Conservation (phyloP, 2,113 vertebrate genomes). For the Progne subis region DNA sequence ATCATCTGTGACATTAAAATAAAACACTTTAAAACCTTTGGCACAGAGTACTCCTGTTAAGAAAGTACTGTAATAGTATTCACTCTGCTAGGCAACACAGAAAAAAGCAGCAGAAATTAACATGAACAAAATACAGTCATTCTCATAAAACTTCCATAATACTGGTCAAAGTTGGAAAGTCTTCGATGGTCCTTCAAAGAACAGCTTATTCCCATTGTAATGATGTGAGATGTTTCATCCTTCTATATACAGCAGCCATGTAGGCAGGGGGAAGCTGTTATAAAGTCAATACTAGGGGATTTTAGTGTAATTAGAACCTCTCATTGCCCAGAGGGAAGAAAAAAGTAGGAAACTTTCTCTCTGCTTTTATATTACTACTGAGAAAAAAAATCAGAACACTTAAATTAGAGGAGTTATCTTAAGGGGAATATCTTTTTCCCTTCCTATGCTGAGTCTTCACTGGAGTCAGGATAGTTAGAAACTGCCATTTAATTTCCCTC, state of each 20-base stretch:
- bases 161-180: neutral
- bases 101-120: slow-evolving; percentile 9
- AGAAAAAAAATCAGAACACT: neutral
- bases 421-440: neutral
- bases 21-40: slow-evolving; percentile 70
- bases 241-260: neutral
- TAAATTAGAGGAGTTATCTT: slow-evolving; percentile 22
- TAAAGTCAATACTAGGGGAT: neutral
- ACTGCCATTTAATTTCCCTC: neutral
- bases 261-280: neutral
- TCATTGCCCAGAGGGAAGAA: neutral
- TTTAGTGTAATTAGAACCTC: slow-evolving; percentile 34
- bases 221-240: neutral
- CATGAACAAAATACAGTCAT: neutral
- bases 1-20: slow-evolving; percentile 71
- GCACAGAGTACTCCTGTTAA: slow-evolving; percentile 36
- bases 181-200: neutral
- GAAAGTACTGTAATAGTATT: slow-evolving; percentile 49
- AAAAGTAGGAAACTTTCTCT: neutral
- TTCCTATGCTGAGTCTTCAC: neutral
- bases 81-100: slow-evolving; percentile 1
- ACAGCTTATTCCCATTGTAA: neutral
- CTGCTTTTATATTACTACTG: neutral
- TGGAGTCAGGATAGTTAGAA: neutral
- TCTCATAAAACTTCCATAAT: neutral